A percentile compares a stretch with the other conserved stretches of the same genome.
These are phyloP conservation scores for Hemistola chrysoprasaria DNA, from an alignment of 2,888 invertebrate genomes.

Conservation along the genomic window DNA sequence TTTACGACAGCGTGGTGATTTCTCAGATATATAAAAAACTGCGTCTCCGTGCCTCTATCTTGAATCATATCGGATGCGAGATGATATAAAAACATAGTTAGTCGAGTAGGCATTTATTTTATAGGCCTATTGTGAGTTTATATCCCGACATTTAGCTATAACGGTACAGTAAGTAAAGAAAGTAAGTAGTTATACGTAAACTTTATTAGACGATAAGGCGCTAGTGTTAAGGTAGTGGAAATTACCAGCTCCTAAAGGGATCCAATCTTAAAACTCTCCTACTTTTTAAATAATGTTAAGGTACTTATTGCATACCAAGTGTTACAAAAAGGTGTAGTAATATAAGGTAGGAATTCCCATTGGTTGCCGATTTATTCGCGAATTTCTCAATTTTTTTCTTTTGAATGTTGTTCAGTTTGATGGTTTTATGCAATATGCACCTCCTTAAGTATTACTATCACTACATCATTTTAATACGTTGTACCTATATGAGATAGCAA, in stretches of 20 bases:
- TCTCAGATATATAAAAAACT: constrained; percentile 26
- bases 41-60: constrained; percentile 11
- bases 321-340: constrained; percentile 15
- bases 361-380: too few species aligned
- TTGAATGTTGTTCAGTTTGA: too few species aligned
- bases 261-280: too few species aligned
- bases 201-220: constrained; percentile 20
- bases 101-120: constrained; percentile 58
- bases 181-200: constrained; percentile 25
- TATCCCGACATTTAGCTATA: constrained; percentile 28
- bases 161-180: constrained; percentile 25
- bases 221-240: constrained; percentile 11
- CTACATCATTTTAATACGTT: too few species aligned
- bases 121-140: constrained; percentile 50
- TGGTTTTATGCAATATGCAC: too few species aligned
- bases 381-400: too few species aligned
- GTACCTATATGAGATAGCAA: too few species aligned
- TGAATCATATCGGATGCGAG: constrained; percentile 10
- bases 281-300: too few species aligned
- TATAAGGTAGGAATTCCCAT: too few species aligned
- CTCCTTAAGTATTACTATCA: too few species aligned
- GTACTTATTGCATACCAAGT: constrained; percentile 11
- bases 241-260: too few species aligned
- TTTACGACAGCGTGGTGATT: constrained; percentile 32
- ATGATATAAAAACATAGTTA: constrained; percentile 50